Base-by-base conservation (phyloP, 2,888 invertebrate genomes). In the Athalia rosae region DNA sequence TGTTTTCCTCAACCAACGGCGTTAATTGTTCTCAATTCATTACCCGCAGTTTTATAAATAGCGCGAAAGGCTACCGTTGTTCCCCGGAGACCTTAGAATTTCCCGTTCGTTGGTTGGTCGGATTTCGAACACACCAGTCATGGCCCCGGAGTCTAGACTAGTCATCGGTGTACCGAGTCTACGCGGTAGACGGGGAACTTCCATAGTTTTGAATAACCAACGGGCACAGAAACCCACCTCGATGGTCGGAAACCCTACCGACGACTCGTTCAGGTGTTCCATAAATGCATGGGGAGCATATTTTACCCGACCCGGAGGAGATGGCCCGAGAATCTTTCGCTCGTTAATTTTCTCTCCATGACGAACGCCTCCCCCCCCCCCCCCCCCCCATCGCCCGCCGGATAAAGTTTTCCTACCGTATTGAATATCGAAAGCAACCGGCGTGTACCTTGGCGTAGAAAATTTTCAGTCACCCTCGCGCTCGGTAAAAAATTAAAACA, bases 161-260 rank as follows among this genome's bases (percentile, higher is more conserved):
- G 47, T 7, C 7, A n/a, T 64, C 6, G 11, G 50, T 67, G 67
- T 67, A 50, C 6, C 47, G 50, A 8, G 15, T 28, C 1, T 28
- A 28, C 28, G 28, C 28, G 28, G n/a, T n/a, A n/a, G 28, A 28
- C 28, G 28, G 28, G 67, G 53, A 67, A 67, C 50, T 67, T n/a
- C 15, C 43, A 67, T 67, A 67, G 67, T 67, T 53, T 67, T 67
- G 67, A 67, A 67, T 67, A 67, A 67, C 67, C 48, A 67, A 67
- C 67, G 67, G 13, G 41, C 7, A n/a, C 62, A 8, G 8, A 2
- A 28, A 11, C n/a, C n/a, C n/a, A 67, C 67, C 28, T 28, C 28
- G 28, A 28, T 41, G 41, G 8, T 7, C 67, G 28, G 47, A 41
- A 67, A 9, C 50, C 9, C 50, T 48, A 67, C 28, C 67, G 50